A percentile compares a stretch with the other conserved stretches of the same genome.
phyloP scores from a whole-genome alignment of 1,140 invertebrate genomes.

The Orussus abietinus region DNA sequence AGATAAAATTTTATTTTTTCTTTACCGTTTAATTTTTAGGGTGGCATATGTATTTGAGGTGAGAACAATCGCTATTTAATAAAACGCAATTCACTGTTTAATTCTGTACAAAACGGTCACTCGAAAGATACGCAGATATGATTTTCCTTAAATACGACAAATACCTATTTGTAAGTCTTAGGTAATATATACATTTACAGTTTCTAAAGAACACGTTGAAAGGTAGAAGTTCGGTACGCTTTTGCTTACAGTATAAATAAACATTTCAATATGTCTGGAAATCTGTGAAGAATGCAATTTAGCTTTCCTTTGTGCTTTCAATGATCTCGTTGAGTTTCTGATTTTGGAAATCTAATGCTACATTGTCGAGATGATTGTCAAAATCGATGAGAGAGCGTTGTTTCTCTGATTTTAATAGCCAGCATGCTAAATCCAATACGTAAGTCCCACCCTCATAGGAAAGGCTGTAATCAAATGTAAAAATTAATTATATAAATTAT shows the following conservation, averaged over 20 bases:
- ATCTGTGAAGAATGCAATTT: slow-evolving; percentile 24
- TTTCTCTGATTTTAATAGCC: slow-evolving; percentile 63
- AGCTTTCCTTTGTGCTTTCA: slow-evolving; percentile 46
- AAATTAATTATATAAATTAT: too few species aligned
- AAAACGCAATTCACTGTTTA: too few species aligned
- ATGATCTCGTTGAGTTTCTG: slow-evolving; percentile 59
- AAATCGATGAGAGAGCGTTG: slow-evolving; percentile 79
- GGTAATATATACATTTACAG: slow-evolving; percentile 26
- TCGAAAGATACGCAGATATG: too few species aligned
- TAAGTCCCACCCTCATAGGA: slow-evolving; percentile 52
- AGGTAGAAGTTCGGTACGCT: slow-evolving; percentile 17
- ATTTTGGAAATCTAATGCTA: slow-evolving; percentile 80
- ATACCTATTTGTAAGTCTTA: slow-evolving; percentile 27
- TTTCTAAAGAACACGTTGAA: slow-evolving; percentile 15
- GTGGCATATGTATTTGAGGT: too few species aligned
- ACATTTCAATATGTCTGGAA: slow-evolving; percentile 2
- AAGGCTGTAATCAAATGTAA: slow-evolving; percentile 33
- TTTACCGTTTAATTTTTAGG: too few species aligned
- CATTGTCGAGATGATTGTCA: slow-evolving; percentile 87
- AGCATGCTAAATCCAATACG: slow-evolving; percentile 59
- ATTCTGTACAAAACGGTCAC: too few species aligned
- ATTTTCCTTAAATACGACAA: slow-evolving; percentile 18
- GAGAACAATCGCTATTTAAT: too few species aligned
- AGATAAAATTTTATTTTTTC: too few species aligned
- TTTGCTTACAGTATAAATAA: slow-evolving; percentile 8